Evolutionary conservation across 2,888 invertebrate species (phyloP).

Genomic region (Drosophila paracracens): DNA sequence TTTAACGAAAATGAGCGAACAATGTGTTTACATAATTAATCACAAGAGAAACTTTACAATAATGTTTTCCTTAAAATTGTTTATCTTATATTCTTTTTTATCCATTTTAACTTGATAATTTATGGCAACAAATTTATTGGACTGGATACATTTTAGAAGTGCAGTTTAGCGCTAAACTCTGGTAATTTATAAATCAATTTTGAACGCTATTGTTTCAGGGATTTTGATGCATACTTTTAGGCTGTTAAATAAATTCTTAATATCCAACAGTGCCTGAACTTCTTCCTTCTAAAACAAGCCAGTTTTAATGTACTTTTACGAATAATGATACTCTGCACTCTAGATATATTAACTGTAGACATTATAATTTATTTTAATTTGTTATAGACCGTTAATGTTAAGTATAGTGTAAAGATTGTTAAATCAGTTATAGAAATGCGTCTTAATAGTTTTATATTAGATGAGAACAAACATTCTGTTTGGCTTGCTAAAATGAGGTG

Average conservation of each 20-base stretch:
- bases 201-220: not conserved
- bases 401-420: not conserved
- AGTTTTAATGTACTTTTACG: not conserved
- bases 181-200: not conserved
- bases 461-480: not conserved
- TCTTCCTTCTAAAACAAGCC: not conserved
- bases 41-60: not conserved
- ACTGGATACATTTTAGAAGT: not conserved
- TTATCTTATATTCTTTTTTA: not conserved
- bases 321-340: not conserved
- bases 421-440: not conserved
- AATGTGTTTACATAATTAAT: not conserved
- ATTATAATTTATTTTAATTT: not conserved
- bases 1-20: slow-evolving; percentile 11
- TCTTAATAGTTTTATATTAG: not conserved
- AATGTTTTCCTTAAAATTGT: not conserved
- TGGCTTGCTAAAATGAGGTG: not conserved
- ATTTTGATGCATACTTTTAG: slow-evolving; percentile 40
- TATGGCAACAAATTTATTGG: not conserved
- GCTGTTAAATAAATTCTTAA: not conserved
- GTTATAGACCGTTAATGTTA: not conserved
- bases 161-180: not conserved
- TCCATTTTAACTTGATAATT: not conserved
- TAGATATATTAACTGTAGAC: not conserved
- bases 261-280: not conserved